These are phyloP conservation scores for Dissostichus mawsoni DNA, from an alignment of 2,113 vertebrate genomes.

Conservation along the genomic window DNA sequence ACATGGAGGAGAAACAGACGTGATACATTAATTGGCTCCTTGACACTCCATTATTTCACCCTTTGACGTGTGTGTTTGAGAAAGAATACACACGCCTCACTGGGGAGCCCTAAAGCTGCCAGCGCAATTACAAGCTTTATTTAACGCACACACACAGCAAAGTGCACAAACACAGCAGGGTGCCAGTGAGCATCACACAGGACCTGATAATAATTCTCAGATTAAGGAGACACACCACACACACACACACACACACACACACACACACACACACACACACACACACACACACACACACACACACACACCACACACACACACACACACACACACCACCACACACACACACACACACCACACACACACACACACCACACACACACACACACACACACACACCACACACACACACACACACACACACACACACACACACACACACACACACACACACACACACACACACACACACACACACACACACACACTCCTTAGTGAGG, in stretches of 20 bases:
- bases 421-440: no score
- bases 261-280: no score
- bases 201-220: slow-evolving; percentile 69
- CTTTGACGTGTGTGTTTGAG: slow-evolving; percentile 31
- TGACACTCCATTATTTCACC: slow-evolving; percentile 59
- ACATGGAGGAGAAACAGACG: slow-evolving; percentile 46
- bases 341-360: no score
- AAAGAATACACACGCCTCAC: slow-evolving; percentile 10
- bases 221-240: slow-evolving; percentile 58
- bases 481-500: not conserved
- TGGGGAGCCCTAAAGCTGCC: slow-evolving; percentile 67
- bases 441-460: no score
- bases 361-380: not conserved
- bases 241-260: no score
- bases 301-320: no score
- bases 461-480: no score
- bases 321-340: no score
- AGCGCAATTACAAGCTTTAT: slow-evolving; percentile 71
- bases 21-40: slow-evolving; percentile 74
- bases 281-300: no score
- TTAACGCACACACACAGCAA: slow-evolving; percentile 40
- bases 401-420: no score
- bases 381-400: no score
- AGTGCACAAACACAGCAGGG: not conserved
- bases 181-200: slow-evolving; percentile 38